These are phyloP conservation scores for Agrilus mali DNA, from an alignment of 2,888 invertebrate genomes.

Conservation along the genomic window DNA sequence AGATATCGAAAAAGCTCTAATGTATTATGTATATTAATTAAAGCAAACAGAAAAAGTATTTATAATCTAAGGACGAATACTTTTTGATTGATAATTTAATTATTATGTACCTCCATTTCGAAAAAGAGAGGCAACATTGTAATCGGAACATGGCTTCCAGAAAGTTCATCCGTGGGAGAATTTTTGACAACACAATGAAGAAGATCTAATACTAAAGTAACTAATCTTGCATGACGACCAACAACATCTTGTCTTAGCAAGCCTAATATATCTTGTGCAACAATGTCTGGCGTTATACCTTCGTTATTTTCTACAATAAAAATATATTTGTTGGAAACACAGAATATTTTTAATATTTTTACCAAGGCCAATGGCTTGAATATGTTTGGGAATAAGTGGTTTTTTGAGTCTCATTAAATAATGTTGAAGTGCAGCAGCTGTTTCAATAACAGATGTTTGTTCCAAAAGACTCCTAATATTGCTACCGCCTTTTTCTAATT, in stretches of 20 bases:
- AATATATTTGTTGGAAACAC: slow-evolving; percentile 3
- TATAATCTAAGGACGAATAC: too few species aligned
- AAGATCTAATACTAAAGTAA: slow-evolving; percentile 31
- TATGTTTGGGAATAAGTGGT: slow-evolving; percentile 33
- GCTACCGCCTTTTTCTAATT: slow-evolving; percentile 15
- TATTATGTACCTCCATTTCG: slow-evolving; percentile 33
- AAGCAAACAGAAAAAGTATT: too few species aligned
- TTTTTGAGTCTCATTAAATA: slow-evolving; percentile 31
- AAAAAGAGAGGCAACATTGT: slow-evolving; percentile 38
- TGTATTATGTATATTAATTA: too few species aligned
- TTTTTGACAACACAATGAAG: slow-evolving; percentile 32
- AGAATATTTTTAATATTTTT: slow-evolving; percentile 14
- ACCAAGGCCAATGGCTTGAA: slow-evolving; percentile 37
- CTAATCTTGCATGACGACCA: slow-evolving; percentile 30
- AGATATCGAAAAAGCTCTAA: too few species aligned
- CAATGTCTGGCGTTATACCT: slow-evolving; percentile 31
- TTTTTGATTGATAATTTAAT: not conserved
- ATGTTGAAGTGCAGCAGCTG: slow-evolving; percentile 32
- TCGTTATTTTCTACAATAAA: slow-evolving; percentile 29
- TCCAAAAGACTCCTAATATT: slow-evolving; percentile 20
- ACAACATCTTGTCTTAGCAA: slow-evolving; percentile 34
- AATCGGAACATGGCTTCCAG: slow-evolving; percentile 34
- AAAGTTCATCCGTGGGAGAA: slow-evolving; percentile 35
- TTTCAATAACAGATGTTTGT: slow-evolving; percentile 29
- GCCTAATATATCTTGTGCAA: slow-evolving; percentile 38